Percentiles rank a stretch among this genome's conserved stretches.
Conservation (phyloP, 2,888 invertebrate species). For the Parascotia fuliginaria region DNA sequence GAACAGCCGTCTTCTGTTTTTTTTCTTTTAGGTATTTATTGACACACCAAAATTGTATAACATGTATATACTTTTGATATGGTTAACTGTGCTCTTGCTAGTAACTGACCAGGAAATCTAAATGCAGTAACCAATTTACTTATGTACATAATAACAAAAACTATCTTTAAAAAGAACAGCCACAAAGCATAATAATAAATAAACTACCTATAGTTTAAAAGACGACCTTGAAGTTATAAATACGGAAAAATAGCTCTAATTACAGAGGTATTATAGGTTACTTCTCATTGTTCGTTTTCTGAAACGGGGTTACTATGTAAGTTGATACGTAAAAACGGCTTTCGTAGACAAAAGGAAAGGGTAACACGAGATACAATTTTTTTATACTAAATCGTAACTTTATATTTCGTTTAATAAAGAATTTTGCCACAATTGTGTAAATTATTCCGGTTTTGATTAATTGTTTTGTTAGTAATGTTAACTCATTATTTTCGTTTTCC, state of each 20-base stretch:
- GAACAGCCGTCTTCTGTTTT: too few species aligned
- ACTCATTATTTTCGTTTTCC: too few species aligned
- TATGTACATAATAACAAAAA: constrained; percentile 3
- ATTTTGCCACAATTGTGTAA: constrained; percentile 8
- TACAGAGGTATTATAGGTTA: constrained; percentile 1
- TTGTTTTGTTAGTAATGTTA: not conserved
- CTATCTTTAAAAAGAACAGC: too few species aligned
- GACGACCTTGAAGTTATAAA: constrained; percentile 19
- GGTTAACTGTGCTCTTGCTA: too few species aligned
- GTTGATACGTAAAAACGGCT: constrained; percentile 48
- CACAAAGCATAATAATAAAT: too few species aligned
- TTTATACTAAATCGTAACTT: constrained; percentile 26
- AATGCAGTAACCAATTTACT: too few species aligned
- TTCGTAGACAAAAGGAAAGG: constrained; percentile 43
- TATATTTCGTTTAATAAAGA: constrained; percentile 13
- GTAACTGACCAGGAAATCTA: too few species aligned
- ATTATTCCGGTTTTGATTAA: not conserved
- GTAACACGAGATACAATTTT: constrained; percentile 37
- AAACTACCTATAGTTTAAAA: too few species aligned
- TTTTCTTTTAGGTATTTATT: too few species aligned
- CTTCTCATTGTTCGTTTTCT: constrained; percentile 34
- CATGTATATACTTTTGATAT: too few species aligned
- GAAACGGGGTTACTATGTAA: constrained; percentile 48
- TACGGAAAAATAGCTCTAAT: constrained; percentile 22
- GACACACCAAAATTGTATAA: too few species aligned